A percentile compares a stretch with the other conserved stretches of the same genome.
phyloP scores from a whole-genome alignment of 2,888 invertebrate species.

The Argyresthia goedartella region DNA sequence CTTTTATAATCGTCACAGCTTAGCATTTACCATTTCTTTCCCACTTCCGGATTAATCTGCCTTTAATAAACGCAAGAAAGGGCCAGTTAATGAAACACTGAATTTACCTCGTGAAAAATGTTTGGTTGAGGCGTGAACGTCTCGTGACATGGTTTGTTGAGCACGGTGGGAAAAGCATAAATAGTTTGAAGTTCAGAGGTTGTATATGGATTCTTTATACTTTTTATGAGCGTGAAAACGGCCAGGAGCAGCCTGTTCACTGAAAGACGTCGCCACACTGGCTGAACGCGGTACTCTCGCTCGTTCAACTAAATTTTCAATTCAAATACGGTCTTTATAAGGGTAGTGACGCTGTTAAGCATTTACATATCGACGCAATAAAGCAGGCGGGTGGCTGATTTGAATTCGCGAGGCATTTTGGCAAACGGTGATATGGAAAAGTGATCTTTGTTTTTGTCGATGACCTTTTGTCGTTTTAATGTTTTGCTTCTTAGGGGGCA shows the following conservation, averaged over 20 bases:
- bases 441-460: too few relatives aligned
- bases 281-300: constrained; percentile 52
- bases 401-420: constrained; percentile 40
- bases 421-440: background rate
- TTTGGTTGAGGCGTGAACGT: background rate
- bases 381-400: constrained; percentile 60
- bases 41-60: background rate
- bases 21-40: background rate
- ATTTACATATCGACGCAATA: constrained; percentile 71
- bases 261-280: constrained; percentile 67
- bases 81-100: background rate
- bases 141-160: background rate
- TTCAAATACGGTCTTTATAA: constrained; percentile 70
- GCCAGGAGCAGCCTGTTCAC: constrained; percentile 53
- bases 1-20: constrained; percentile 5
- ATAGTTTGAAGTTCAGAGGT: constrained; percentile 8
- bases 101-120: background rate
- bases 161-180: background rate
- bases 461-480: background rate
- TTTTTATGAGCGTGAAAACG: constrained; percentile 15
- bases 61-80: too few relatives aligned
- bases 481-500: background rate
- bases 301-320: constrained; percentile 68
- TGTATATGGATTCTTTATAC: background rate
- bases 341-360: constrained; percentile 68